These are phyloP conservation scores for Drosophila ananassae DNA, from an alignment of 1,140 invertebrate genomes.

Conservation along the genomic window DNA sequence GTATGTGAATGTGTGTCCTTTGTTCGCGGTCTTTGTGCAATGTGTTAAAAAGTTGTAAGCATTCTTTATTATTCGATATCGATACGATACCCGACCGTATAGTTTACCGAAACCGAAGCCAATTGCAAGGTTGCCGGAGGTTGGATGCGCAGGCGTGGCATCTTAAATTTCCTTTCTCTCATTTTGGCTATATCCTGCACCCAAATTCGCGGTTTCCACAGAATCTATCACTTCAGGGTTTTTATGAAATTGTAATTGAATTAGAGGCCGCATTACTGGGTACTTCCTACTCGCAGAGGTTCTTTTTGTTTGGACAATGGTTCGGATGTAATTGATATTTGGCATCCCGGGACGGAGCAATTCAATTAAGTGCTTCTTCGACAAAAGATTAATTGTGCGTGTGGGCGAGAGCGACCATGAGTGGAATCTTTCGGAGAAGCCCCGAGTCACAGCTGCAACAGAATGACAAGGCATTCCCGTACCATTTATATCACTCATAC, in stretches of 20 bases:
- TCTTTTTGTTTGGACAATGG: slow-evolving; percentile 62
- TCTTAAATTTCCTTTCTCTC: slow-evolving; percentile 56
- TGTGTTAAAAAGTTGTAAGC: slow-evolving; percentile 81
- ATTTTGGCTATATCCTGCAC: slow-evolving; percentile 54
- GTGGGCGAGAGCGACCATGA: slow-evolving; percentile 27
- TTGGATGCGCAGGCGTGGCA: slow-evolving; percentile 59
- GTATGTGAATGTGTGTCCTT: slow-evolving; percentile 38
- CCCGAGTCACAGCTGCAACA: slow-evolving; percentile 53
- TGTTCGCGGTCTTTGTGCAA: slow-evolving; percentile 69
- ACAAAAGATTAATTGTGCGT: slow-evolving; percentile 79
- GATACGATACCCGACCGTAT: slow-evolving; percentile 1
- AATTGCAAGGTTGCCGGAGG: slow-evolving; percentile 20
- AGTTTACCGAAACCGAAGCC: slow-evolving; percentile 23
- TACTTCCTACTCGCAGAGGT: slow-evolving; percentile 42
- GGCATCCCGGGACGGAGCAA: slow-evolving; percentile 35
- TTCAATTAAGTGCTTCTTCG: slow-evolving; percentile 68
- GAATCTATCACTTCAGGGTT: slow-evolving; percentile 18
- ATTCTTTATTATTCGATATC: slow-evolving; percentile 35
- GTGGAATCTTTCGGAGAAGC: slow-evolving; percentile 4
- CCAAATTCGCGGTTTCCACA: slow-evolving; percentile 38
- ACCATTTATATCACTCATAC: slow-evolving; percentile 63
- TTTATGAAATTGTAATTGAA: slow-evolving; percentile 80
- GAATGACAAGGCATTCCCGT: slow-evolving; percentile 64
- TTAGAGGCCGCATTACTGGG: slow-evolving; percentile 58
- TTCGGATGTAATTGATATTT: slow-evolving; percentile 73